Base-by-base conservation (phyloP, 2,113 vertebrate genomes). In the Pseudopodoces humilis region DNA sequence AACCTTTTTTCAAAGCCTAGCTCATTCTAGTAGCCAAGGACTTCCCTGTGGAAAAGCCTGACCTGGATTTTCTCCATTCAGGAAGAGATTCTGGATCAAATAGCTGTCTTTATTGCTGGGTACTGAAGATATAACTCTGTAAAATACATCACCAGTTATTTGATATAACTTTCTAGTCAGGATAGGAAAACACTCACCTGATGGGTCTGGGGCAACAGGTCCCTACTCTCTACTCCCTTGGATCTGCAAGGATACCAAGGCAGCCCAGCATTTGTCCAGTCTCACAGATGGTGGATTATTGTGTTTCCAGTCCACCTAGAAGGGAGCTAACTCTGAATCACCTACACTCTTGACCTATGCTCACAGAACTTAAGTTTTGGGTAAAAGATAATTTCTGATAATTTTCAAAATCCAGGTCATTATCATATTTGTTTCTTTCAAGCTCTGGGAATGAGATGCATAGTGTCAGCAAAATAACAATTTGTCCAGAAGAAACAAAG, bases 151-250 rank as follows among this genome's bases (percentile, higher is more conserved):
- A 60, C 19, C 11, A 49, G 12, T 37, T 87, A 49, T 52, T 76
- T 44, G 28, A 2, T 24, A 18, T 37, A 83, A 59, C 11, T 63
- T 28, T 39, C 15, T 33, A 49, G 30, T 17, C 33, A 65, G 23
- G 13, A 44, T 14, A 76, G 15, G 31, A 72, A 69, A 64, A 46
- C 6, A 24, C 11, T 71, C 39, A 62, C 19, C 13, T 68, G 67
- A 33, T 4, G 4, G 15, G 6, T 63, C 7, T n/a, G 33, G 17
- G 9, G 7, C 0, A 3, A 30, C 30, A 67, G 15, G 15, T 69
- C 25, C 19, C 13, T 52, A 15, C 12, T 52, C 11, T 27, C 18
- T 28, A 3, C 16, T 62, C 65, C 27, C 17, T 60, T 60, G 62
- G 11, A 9, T 76, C 17, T 62, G 18, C 25, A 92, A 69, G 20